Base-by-base conservation (phyloP, 2,888 invertebrate genomes). In the Drosophila tanythrix region DNA sequence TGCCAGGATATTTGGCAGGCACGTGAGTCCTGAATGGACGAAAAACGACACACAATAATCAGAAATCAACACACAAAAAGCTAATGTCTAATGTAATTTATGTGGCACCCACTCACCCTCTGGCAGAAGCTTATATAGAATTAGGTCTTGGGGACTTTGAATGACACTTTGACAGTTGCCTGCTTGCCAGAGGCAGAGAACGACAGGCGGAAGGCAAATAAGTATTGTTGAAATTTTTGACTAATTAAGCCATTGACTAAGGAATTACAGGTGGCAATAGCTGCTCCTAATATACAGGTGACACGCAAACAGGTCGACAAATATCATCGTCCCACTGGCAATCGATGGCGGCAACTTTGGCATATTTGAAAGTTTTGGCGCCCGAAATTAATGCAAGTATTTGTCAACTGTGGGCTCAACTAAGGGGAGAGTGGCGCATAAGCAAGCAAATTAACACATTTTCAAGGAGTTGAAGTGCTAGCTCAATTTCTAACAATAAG, bases 281-380 rank as follows among this genome's bases (percentile, higher is more conserved):
- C 29, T n/a, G 36, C 52, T 43, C 25, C 58, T 85, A 83, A 78
- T 87, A 72, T 73, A 59, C 74, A 57, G 70, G 71, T 72, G 79
- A 71, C 87, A 85, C 87, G 84, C 87, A 87, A 87, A 78, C 87
- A 88, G 74, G 81, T 85, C 74, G 81, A 83, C 83, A 81, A 81
- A 81, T 86, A 83, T 81, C 79, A 71, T 70, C 66, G 59, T 65
- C 51, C 74, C 81, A 66, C 21, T 50, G 71, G 61, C 74, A 74
- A 52, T 13, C 46, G 63, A 69, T 61, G 63, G 64, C 50, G 64
- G 40, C 69, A 74, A 68, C 62, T 85, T 73, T 59, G 46, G 85
- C 85, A 83, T 83, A 83, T 83, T 83, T 89, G 88, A 83, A 83
- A 83, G 85, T 88, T 76, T 75, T 78, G 75, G 55, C 64, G 79